phyloP scores from a whole-genome alignment of 2,797 vertebrate genomes.

The Megaceryle alcyon region DNA sequence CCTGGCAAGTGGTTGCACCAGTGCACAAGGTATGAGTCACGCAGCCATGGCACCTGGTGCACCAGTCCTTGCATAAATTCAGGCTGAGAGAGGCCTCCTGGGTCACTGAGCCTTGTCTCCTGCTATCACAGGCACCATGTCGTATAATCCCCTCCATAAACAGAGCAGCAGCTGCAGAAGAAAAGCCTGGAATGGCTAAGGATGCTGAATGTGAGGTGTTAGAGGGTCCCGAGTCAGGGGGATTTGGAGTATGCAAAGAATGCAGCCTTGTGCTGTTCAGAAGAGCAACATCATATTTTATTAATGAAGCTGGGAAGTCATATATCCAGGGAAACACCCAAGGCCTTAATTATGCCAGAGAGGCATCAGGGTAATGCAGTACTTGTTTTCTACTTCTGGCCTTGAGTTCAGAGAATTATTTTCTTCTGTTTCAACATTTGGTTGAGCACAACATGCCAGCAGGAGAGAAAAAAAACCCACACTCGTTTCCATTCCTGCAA shows the following conservation, averaged over 20 bases:
- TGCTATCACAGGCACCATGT: slow-evolving; percentile 25
- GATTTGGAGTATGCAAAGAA: slow-evolving; percentile 44
- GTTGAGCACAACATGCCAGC: slow-evolving; percentile 26
- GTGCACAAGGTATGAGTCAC: neutral
- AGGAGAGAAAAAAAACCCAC: neutral
- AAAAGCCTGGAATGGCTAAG: neutral
- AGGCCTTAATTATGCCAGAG: slow-evolving; percentile 18
- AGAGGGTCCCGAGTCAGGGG: slow-evolving; percentile 8
- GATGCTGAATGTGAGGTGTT: slow-evolving; percentile 49
- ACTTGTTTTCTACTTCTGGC: slow-evolving; percentile 42
- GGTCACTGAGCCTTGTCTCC: neutral
- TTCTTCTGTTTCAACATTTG: slow-evolving; percentile 53
- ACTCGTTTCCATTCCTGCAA: slow-evolving; percentile 46
- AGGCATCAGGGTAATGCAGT: neutral
- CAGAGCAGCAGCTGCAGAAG: slow-evolving; percentile 44
- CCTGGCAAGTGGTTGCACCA: neutral
- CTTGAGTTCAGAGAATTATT: slow-evolving; percentile 47
- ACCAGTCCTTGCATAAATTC: neutral
- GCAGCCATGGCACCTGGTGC: neutral
- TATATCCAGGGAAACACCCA: slow-evolving; percentile 32
- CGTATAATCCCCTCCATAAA: slow-evolving; percentile 48
- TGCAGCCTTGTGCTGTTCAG: neutral
- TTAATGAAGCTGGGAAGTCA: slow-evolving; percentile 17
- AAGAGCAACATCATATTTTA: neutral
- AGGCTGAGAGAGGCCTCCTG: neutral